Conservation (phyloP, 2,113 vertebrate genomes). For the Phrynosoma platyrhinos region DNA sequence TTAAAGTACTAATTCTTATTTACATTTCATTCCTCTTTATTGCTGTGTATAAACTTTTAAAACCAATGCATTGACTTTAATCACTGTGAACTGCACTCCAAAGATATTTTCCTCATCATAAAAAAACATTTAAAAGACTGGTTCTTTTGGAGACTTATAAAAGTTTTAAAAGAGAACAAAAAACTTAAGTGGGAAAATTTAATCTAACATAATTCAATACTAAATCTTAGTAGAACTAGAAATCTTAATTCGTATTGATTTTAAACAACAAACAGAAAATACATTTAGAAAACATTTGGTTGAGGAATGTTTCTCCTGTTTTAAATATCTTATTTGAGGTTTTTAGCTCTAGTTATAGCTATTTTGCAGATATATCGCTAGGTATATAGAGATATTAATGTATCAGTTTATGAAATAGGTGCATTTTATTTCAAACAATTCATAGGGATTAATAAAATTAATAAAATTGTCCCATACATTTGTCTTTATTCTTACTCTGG, state of each 20-base stretch:
- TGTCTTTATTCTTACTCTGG: background rate
- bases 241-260: constrained; percentile 27
- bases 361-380: background rate
- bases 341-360: background rate
- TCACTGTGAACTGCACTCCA: background rate
- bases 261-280: constrained; percentile 12
- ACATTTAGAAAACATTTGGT: constrained; percentile 19
- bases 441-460: constrained; percentile 1
- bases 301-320: background rate
- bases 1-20: background rate
- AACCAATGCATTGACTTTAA: constrained; percentile 8
- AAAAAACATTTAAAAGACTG: background rate
- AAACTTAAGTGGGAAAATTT: background rate
- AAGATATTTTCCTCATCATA: background rate
- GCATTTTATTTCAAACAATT: background rate
- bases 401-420: background rate
- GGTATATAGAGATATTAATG: background rate
- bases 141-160: background rate
- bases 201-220: background rate
- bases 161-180: constrained; percentile 15
- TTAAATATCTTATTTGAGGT: background rate
- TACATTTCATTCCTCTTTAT: constrained; percentile 9
- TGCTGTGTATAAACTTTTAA: constrained; percentile 21
- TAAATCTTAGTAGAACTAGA: background rate
- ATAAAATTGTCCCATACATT: background rate